Evolutionary conservation across 2,888 invertebrate species (phyloP).

Genomic region (Agelastica alni): DNA sequence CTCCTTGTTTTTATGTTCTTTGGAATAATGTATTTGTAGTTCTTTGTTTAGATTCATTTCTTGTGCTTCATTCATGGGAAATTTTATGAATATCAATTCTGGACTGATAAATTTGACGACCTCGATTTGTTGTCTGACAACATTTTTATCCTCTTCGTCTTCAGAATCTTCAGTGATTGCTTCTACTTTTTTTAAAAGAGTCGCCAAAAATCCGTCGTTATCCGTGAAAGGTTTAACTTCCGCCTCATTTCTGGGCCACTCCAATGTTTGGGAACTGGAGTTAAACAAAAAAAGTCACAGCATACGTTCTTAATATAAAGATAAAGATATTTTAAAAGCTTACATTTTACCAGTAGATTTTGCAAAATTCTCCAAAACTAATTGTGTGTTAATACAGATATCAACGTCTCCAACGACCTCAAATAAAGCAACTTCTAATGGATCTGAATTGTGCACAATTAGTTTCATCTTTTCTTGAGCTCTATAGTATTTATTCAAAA

Average conservation of each 20-base stretch:
- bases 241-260: conserved; percentile 53
- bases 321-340: conserved; percentile 29
- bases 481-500: conserved; percentile 50
- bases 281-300: conserved; percentile 11
- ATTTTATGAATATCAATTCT: conserved; percentile 52
- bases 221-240: conserved; percentile 23
- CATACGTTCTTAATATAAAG: neutral
- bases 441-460: conserved; percentile 47
- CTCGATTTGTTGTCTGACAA: conserved; percentile 39
- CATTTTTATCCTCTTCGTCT: conserved; percentile 31
- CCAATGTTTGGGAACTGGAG: conserved; percentile 52
- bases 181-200: conserved; percentile 38
- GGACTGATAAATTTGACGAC: conserved; percentile 47
- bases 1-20: conserved; percentile 26
- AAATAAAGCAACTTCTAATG: conserved; percentile 56
- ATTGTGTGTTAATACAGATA: conserved; percentile 59
- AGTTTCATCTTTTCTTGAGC: conserved; percentile 52
- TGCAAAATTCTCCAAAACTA: conserved; percentile 60
- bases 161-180: conserved; percentile 36
- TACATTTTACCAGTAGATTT: conserved; percentile 60
- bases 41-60: conserved; percentile 39
- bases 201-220: conserved; percentile 35
- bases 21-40: conserved; percentile 41
- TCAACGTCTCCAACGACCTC: conserved; percentile 49
- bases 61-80: conserved; percentile 46